Base-by-base conservation (phyloP, 2,797 vertebrate genomes). In the Erpetoichthys calabaricus region DNA sequence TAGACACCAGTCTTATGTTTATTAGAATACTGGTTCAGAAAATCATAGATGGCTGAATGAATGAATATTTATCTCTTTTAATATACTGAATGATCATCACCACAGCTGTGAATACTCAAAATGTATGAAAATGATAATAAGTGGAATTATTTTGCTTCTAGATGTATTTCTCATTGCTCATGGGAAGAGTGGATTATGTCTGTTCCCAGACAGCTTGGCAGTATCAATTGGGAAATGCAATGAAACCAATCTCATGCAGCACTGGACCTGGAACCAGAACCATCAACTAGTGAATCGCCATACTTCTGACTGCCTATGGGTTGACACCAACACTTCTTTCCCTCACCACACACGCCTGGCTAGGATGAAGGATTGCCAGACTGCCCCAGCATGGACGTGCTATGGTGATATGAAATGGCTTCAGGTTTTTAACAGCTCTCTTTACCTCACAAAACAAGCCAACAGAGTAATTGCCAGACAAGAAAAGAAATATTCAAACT, bases 121-220 rank as follows among this genome's bases (percentile, higher is more conserved):
- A 25, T 25, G 25, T 25, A 25, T 25, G 25, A 25, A 25, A 25
- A 25, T 25, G 25, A 25, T 25, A 25, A 25, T 25, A 25, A 25
- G 25, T 25, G 25, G 25, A 25, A 53, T 45, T 57, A 45, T 61
- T 42, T 61, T 62, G 68, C 66, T 77, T 80, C 45, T 72, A 94
- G 90, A 80, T 45, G 80, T 81, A 2, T 94, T 94, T 80, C 81
- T 90, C 63, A 78, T 94, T 67, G 73, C 77, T 55, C 79, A 88
- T 63, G 77, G 77, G 46, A 78, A 73, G 57, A 80, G 69, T 69
- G 72, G 69, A 47, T 67, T 83, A 41, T 93, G 91, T 71, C 74
- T 92, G 68, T 73, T 70, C 8, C 44, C 56, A 5, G 68, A 71
- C 56, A 71, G 58, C 42, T 71, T 60, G 45, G 63, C 7, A 3